phyloP scores from a whole-genome alignment of 2,113 vertebrate species.

The Trichomycterus rosablanca region DNA sequence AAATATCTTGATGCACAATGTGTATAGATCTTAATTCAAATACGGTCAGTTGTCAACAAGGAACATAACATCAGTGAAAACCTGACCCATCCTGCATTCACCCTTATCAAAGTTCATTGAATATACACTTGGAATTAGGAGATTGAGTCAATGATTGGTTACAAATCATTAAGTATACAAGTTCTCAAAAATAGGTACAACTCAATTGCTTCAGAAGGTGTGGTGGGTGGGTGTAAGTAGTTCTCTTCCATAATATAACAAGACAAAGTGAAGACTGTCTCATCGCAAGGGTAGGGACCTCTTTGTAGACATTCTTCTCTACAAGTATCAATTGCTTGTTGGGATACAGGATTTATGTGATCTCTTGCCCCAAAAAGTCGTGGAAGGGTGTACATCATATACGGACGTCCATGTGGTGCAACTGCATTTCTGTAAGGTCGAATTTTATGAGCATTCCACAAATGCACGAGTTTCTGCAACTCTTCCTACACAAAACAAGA shows the following conservation, averaged over 20 bases:
- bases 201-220: background rate
- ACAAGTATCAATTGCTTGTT: background rate
- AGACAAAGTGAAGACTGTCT: background rate
- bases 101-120: background rate
- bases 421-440: constrained; percentile 12
- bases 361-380: constrained; percentile 6
- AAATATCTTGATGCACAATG: background rate
- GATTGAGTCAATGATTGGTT: background rate
- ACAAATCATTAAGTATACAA: background rate
- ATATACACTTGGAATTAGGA: background rate
- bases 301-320: constrained; percentile 9
- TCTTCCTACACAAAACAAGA: too few relatives aligned
- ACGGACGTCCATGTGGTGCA: constrained; percentile 4
- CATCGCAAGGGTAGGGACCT: constrained; percentile 1
- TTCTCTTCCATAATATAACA: background rate
- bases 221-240: background rate
- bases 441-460: constrained; percentile 7
- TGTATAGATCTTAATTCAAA: background rate
- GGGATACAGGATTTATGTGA: constrained; percentile 1
- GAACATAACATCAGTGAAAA: background rate
- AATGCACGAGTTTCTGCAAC: too few relatives aligned
- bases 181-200: background rate
- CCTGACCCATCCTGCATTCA: too few relatives aligned
- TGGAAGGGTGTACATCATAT: constrained; percentile 14
- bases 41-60: background rate